phyloP scores from a whole-genome alignment of 2,888 invertebrate species.

The Coronaproctus castanopsis region DNA sequence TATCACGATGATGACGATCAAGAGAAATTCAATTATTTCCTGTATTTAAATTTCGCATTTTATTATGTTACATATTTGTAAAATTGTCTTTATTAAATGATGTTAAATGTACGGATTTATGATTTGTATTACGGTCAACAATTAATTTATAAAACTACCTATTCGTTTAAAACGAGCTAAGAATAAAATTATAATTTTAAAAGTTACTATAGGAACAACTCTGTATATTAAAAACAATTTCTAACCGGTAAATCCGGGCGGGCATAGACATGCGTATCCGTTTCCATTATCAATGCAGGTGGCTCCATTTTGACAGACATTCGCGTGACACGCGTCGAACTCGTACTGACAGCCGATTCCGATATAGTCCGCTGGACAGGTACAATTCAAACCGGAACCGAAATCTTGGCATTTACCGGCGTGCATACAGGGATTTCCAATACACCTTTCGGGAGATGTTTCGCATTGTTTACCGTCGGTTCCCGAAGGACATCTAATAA shows the following conservation, averaged over 20 bases:
- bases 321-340: slow-evolving; percentile 74
- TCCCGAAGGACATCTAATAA: slow-evolving; percentile 61
- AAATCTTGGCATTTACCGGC: slow-evolving; percentile 89
- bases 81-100: no score
- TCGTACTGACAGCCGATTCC: slow-evolving; percentile 86
- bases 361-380: slow-evolving; percentile 65
- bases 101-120: no score
- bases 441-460: slow-evolving; percentile 84
- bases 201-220: no score
- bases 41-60: no score
- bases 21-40: no score
- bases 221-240: no score
- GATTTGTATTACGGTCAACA: no score
- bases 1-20: no score
- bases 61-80: no score
- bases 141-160: no score
- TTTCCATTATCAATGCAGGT: slow-evolving; percentile 69
- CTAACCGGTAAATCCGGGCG: slow-evolving; percentile 50
- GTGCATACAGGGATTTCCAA: slow-evolving; percentile 87
- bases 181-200: no score
- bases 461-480: slow-evolving; percentile 94
- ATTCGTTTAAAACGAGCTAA: no score
- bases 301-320: slow-evolving; percentile 82
- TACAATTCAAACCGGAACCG: slow-evolving; percentile 83
- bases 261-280: slow-evolving; percentile 68